phyloP scores from a whole-genome alignment of 2,797 vertebrate species.

The Xenops minutus region DNA sequence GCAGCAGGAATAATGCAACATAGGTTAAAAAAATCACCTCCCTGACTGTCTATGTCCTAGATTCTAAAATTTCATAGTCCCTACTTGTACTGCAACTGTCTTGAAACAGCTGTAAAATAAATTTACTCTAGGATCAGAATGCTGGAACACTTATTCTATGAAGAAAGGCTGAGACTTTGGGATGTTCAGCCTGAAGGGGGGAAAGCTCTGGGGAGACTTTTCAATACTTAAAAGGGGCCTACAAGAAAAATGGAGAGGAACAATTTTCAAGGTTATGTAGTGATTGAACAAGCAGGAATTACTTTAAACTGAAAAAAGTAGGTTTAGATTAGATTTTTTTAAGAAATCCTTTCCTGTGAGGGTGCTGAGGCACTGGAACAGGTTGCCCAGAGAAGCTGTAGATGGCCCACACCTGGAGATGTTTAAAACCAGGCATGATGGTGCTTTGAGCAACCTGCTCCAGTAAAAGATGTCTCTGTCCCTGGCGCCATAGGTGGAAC shows the following conservation, averaged over 20 bases:
- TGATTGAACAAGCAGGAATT: background rate
- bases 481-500: rapidly evolving
- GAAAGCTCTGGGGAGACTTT: background rate
- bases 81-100: background rate
- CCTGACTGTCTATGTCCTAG: background rate
- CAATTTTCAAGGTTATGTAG: background rate
- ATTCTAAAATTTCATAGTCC: background rate
- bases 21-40: background rate
- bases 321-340: background rate
- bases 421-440: background rate
- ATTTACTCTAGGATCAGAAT: background rate
- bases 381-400: background rate
- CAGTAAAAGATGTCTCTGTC: background rate
- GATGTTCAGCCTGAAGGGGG: background rate
- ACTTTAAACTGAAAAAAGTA: background rate
- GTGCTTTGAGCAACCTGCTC: background rate
- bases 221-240: rapidly evolving
- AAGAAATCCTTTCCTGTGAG: background rate
- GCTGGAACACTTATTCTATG: background rate
- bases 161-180: background rate
- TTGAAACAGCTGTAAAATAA: background rate
- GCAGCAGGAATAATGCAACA: background rate
- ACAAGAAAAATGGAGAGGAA: background rate
- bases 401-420: background rate
- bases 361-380: rapidly evolving